Evolutionary conservation across 2,113 vertebrate species (phyloP), one percentile per base, ranked within the genome.

Genomic region (Alosa alosa): DNA sequence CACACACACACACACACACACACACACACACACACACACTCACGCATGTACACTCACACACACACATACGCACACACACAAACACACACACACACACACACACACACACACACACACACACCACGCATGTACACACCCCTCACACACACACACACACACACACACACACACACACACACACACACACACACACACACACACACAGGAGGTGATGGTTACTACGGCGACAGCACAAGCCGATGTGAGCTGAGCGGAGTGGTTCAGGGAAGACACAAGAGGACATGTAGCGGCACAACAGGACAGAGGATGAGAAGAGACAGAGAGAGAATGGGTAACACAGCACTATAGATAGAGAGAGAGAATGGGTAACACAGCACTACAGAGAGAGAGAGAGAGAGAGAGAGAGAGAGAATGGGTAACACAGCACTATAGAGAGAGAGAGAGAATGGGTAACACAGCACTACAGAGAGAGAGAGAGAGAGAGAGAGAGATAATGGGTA

Each of bases 1-100:
- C n/a, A 68, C 64, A 68, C 64, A 68, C 22, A 68, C 64, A 68
- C 64, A 31, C 64, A 31, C 64, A 68, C 64, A 57, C 52, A 57
- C 52, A 57, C 52, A 31, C 25, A 68, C n/a, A 68, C 9, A 68
- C n/a, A n/a, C n/a, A n/a, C n/a, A n/a, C n/a, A n/a, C n/a, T n/a
- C n/a, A n/a, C n/a, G n/a, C n/a, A n/a, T n/a, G n/a, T n/a, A n/a
- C n/a, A n/a, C n/a, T n/a, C n/a, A n/a, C n/a, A n/a, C n/a, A n/a
- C n/a, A n/a, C n/a, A n/a, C n/a, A n/a, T n/a, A 25, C 60, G 25
- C 60, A 64, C 60, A 64, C 64, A 10, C 7, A 31, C 25, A 68
- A 8, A 31, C 9, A 31, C 22, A 68, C n/a, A 68, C 64, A 68
- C 64, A 68, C 22, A 68, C 64, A 68, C 64, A 31, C 64, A 31